Evolutionary conservation across 1,140 invertebrate genomes (phyloP).

Genomic region (Diachasmimorpha longicaudata): DNA sequence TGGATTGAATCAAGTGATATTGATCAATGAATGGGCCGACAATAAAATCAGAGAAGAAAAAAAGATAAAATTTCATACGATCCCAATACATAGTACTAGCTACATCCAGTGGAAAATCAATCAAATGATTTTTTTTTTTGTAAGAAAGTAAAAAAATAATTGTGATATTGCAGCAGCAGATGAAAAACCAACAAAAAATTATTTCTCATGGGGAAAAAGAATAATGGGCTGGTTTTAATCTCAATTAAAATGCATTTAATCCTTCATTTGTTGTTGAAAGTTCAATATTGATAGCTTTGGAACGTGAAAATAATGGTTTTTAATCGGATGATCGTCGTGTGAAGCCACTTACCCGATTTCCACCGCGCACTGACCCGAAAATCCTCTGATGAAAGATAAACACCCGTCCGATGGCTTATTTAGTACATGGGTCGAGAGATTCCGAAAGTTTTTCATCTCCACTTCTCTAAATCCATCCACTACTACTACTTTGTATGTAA

Average conservation of each 20-base stretch:
- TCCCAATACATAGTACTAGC: too few relatives aligned
- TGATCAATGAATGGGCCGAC: background rate
- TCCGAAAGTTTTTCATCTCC: background rate
- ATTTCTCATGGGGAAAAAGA: too few relatives aligned
- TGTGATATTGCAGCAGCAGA: too few relatives aligned
- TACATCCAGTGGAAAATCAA: too few relatives aligned
- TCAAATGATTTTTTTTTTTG: too few relatives aligned
- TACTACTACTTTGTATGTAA: background rate
- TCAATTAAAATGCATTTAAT: background rate
- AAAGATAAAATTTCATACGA: too few relatives aligned
- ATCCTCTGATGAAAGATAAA: slow-evolving; percentile 17
- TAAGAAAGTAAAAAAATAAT: too few relatives aligned
- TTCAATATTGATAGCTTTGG: background rate
- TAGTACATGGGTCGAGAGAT: background rate
- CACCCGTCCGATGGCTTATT: background rate
- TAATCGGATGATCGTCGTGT: background rate
- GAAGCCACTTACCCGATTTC: background rate
- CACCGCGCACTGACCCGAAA: background rate
- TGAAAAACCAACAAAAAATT: too few relatives aligned
- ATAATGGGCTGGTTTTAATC: too few relatives aligned
- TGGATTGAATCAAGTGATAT: background rate
- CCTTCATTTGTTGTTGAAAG: background rate
- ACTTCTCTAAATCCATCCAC: background rate
- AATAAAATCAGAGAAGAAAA: background rate
- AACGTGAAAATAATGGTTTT: background rate